Evolutionary conservation across 2,113 vertebrate species (phyloP).

Genomic region (Potamarius usumacintae): DNA sequence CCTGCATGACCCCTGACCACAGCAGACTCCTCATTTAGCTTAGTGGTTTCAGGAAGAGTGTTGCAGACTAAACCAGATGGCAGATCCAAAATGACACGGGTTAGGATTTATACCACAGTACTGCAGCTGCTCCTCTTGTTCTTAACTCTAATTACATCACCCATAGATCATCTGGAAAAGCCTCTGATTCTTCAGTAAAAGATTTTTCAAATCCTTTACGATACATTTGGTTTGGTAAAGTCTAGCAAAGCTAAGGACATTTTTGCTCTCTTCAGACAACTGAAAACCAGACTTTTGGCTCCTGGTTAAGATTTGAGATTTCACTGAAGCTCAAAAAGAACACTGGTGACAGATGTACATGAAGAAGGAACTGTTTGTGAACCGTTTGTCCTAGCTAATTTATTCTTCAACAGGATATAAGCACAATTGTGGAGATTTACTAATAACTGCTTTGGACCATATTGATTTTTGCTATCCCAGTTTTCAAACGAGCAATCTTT

Average conservation of each 20-base stretch:
- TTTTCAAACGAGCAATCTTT: neutral
- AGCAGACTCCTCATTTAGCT: conserved; percentile 64
- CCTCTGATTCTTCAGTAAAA: neutral
- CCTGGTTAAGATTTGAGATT: neutral
- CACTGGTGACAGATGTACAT: neutral
- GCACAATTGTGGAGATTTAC: conserved; percentile 27
- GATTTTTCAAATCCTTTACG: neutral
- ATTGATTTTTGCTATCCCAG: conserved; percentile 21
- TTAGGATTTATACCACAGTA: conserved; percentile 51
- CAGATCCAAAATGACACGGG: conserved; percentile 52
- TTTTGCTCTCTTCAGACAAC: neutral
- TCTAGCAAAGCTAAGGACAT: neutral
- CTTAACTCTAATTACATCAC: neutral
- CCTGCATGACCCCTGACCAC: conserved; percentile 40
- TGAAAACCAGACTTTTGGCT: neutral
- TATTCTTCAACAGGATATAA: conserved; percentile 18
- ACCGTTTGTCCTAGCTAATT: neutral
- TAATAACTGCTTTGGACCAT: conserved; percentile 16
- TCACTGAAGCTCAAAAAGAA: neutral
- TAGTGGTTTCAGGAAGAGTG: conserved; percentile 50
- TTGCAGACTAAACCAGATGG: conserved; percentile 52
- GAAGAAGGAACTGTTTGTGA: conserved; percentile 3
- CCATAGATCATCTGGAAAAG: conserved; percentile 18
- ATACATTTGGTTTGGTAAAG: neutral
- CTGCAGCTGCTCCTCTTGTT: conserved; percentile 51